Base-by-base conservation (phyloP, 2,113 vertebrate species). In the Microcebus tavaratra region DNA sequence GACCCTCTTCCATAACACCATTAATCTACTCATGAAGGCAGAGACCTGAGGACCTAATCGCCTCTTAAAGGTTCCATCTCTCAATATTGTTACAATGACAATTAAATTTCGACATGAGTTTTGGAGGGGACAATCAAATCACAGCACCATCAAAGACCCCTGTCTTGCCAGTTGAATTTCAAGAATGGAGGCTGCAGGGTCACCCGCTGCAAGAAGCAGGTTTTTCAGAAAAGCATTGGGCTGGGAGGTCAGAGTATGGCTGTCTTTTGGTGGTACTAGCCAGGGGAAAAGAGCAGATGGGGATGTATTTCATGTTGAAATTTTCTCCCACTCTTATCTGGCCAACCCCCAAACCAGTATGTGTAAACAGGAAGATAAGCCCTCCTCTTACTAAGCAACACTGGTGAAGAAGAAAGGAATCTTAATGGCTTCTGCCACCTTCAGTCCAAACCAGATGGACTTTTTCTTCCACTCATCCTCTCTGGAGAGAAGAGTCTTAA, bases 351-450 rank as follows among this genome's bases (percentile, higher is more conserved):
- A 94, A 91, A 53, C 83, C 65, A 81, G n/a, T 57, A 63, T 72
- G 36, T 79, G 6, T 95, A 94, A 97, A 96, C 96, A 96, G 95
- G 96, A 97, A 96, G 95, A 83, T 67, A 75, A 96, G 68, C 45
- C 67, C 31, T 78, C 13, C 1, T 72, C 73, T 96, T 23, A 67
- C 88, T 78, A 85, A 90, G 76, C 75, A 73, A 59, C 17, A 13
- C n/a, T 79, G 57, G 45, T 42, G 55, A 84, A 23, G n/a, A 39
- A 76, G 48, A 93, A 93, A 89, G 79, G 70, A 94, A 72, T 50
- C 61, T 80, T 87, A 83, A 63, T 81, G 39, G 68, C 86, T 91
- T 80, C 84, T 65, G 65, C 67, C 80, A 81, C 88, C 94, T 92
- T 84, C 73, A 2, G 36, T 21, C 53, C 75, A 78, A 81, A 81